Evolutionary conservation across 2,113 vertebrate genomes (phyloP).

Genomic region (Charadrius vociferus): DNA sequence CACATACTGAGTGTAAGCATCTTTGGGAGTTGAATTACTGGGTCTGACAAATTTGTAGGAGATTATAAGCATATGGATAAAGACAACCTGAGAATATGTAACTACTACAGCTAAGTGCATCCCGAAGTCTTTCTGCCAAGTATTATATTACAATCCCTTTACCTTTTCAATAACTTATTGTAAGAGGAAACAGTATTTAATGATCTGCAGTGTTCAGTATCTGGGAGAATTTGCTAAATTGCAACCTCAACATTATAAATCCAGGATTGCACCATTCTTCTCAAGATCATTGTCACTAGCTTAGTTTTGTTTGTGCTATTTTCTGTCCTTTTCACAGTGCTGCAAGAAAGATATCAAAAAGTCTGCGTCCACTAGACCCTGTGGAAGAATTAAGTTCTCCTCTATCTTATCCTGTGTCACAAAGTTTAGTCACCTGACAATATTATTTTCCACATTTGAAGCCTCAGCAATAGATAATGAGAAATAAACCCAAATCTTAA

Average conservation of each 20-base stretch:
- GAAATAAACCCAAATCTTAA: not conserved
- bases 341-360: not conserved
- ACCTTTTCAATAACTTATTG: conserved; percentile 52
- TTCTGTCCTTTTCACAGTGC: conserved; percentile 49
- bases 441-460: not conserved
- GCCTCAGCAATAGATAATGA: not conserved
- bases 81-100: conserved; percentile 11
- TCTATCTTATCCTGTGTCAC: not conserved
- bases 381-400: conserved; percentile 8
- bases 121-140: conserved; percentile 49
- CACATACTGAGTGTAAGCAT: not conserved
- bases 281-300: conserved; percentile 37
- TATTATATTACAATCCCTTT: conserved; percentile 51
- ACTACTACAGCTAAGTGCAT: not conserved
- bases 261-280: not conserved
- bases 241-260: conserved; percentile 51
- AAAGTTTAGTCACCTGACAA: not conserved
- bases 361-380: not conserved
- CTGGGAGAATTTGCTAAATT: conserved; percentile 29
- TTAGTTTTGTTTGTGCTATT: conserved; percentile 41
- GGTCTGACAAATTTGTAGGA: not conserved
- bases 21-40: conserved; percentile 34
- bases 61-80: conserved; percentile 26
- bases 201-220: not conserved
- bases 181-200: conserved; percentile 35